Conservation (phyloP, 2,113 vertebrate species). For the Gasterosteus aculeatus region DNA sequence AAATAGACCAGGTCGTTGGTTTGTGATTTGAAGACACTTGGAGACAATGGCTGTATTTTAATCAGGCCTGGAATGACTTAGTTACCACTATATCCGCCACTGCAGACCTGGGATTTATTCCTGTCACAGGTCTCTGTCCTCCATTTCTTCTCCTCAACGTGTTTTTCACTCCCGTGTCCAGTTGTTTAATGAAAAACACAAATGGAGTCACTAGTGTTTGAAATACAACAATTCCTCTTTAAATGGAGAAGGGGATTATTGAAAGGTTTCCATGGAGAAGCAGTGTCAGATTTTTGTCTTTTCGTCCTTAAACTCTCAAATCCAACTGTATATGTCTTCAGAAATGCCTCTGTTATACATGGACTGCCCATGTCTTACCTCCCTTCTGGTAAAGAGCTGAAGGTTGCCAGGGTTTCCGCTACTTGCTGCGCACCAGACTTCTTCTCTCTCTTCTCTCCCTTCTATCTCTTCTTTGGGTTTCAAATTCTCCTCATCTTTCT, state of each 20-base stretch:
- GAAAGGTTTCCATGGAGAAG: not conserved
- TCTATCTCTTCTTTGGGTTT: constrained; percentile 53
- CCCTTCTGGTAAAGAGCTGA: constrained; percentile 31
- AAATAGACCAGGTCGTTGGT: not conserved
- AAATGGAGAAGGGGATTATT: not conserved
- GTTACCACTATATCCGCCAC: constrained; percentile 25
- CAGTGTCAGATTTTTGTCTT: not conserved
- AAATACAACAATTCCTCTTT: not conserved
- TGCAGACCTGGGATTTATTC: constrained; percentile 17
- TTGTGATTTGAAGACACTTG: constrained; percentile 7
- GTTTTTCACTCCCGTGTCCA: not conserved
- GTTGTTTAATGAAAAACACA: constrained; percentile 1
- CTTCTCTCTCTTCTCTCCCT: constrained; percentile 46
- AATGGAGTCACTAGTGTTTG: not conserved
- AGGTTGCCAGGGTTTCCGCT: constrained; percentile 43
- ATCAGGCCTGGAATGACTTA: constrained; percentile 16
- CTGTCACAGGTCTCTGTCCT: constrained; percentile 7
- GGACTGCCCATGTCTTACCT: not conserved
- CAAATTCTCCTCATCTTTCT: constrained; percentile 69
- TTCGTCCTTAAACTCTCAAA: not conserved
- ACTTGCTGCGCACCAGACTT: constrained; percentile 42
- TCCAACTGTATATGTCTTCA: not conserved
- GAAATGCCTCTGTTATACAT: constrained; percentile 2
- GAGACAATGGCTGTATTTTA: constrained; percentile 20
- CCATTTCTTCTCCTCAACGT: not conserved